These are phyloP conservation scores for Sphenodon punctatus DNA, from an alignment of 2,797 vertebrate species.

Conservation along the genomic window DNA sequence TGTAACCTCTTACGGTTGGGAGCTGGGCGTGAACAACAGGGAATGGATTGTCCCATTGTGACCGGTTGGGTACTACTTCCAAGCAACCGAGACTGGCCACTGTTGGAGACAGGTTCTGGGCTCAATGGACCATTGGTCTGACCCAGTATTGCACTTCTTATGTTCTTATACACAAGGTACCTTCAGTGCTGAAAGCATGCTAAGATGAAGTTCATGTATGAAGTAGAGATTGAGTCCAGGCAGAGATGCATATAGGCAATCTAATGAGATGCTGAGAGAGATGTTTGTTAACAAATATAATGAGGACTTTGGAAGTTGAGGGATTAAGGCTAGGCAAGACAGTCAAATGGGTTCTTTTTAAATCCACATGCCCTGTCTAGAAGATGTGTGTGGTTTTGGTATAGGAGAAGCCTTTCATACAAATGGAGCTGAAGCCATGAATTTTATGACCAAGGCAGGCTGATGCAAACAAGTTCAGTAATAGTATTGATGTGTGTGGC, in stretches of 20 bases:
- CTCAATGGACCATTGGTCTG: too few species aligned
- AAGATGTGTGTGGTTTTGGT: background rate
- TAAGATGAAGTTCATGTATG: background rate
- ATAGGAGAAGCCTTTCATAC: background rate
- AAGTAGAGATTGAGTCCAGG: background rate
- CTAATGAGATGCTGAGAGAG: background rate
- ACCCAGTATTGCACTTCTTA: too few species aligned
- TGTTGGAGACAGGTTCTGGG: too few species aligned
- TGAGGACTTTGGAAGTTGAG: background rate
- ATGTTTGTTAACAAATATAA: background rate
- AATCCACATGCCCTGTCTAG: background rate
- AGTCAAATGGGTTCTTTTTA: background rate
- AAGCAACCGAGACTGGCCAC: too few species aligned
- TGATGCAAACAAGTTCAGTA: too few species aligned
- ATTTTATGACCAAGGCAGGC: background rate
- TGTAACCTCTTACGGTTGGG: too few species aligned
- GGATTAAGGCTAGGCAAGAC: background rate
- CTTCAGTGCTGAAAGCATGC: background rate
- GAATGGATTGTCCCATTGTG: too few species aligned
- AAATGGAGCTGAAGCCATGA: background rate
- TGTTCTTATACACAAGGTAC: background rate
- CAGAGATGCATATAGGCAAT: background rate
- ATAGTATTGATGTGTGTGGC: too few species aligned
- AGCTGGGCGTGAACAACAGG: too few species aligned
- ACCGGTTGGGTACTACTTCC: too few species aligned